Conservation (phyloP, 2,888 invertebrate species). For the Limnephilus rhombicus region DNA sequence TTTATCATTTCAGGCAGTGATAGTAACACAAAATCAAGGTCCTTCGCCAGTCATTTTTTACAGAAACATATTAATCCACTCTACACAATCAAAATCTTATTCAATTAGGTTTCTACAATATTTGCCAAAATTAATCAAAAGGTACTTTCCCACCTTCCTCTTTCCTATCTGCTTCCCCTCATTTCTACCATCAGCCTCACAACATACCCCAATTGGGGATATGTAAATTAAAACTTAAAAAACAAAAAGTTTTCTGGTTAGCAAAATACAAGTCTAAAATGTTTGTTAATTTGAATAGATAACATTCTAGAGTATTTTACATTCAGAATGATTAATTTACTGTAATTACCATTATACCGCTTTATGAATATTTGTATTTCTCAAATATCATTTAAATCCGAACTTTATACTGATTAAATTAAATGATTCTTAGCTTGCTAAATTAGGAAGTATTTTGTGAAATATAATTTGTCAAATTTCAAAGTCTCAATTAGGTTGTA, state of each 20-base stretch:
- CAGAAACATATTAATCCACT: too few relatives aligned
- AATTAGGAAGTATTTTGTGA: background rate
- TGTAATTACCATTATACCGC: background rate
- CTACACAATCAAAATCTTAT: too few relatives aligned
- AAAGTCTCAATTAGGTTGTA: background rate
- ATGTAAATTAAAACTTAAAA: too few relatives aligned
- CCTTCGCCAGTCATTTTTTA: too few relatives aligned
- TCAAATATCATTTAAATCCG: background rate
- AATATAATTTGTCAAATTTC: background rate
- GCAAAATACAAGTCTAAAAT: background rate
- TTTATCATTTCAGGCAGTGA: too few relatives aligned
- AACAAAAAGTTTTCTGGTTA: too few relatives aligned
- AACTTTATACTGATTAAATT: background rate
- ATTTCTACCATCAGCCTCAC: too few relatives aligned
- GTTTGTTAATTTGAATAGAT: background rate
- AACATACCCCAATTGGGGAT: too few relatives aligned
- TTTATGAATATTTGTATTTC: background rate
- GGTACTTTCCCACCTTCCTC: too few relatives aligned
- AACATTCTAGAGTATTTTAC: background rate
- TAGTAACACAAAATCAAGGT: too few relatives aligned
- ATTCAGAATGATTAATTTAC: background rate
- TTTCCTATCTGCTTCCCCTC: too few relatives aligned
- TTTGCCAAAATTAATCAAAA: background rate
- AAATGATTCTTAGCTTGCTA: background rate
- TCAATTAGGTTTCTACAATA: background rate